These are phyloP conservation scores for Aphis gossypii DNA, from an alignment of 1,140 invertebrate genomes.

Conservation along the genomic window DNA sequence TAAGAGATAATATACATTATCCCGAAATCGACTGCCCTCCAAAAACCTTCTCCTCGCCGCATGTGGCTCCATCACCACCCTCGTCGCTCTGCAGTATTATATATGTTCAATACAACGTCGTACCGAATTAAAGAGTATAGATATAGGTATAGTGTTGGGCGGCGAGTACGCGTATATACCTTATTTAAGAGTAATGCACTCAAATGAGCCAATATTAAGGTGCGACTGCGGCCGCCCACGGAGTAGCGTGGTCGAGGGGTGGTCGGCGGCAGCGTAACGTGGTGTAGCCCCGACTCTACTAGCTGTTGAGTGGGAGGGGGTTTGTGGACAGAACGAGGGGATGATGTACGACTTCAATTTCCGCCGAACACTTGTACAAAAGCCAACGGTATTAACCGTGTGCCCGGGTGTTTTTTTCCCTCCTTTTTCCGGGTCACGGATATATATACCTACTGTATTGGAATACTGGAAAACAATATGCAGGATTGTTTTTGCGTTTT, in stretches of 20 bases:
- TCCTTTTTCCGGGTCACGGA: constrained; percentile 20
- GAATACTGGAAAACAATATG: constrained; percentile 44
- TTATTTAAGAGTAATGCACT: constrained; percentile 39
- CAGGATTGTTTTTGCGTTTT: constrained; percentile 33
- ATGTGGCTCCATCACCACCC: not conserved
- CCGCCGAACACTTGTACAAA: constrained; percentile 55
- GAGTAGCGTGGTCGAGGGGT: rapidly evolving
- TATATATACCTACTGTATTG: constrained; percentile 19
- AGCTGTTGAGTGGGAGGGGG: not conserved
- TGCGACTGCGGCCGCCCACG: not conserved
- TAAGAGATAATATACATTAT: constrained; percentile 5
- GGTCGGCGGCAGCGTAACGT: no score
- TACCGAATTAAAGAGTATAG: constrained; percentile 29
- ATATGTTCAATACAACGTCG: not conserved
- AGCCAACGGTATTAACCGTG: constrained; percentile 43
- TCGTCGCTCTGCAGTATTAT: not conserved
- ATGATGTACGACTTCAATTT: constrained; percentile 57
- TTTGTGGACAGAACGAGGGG: not conserved
- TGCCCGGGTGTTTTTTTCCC: constrained; percentile 15
- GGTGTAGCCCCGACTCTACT: not conserved
- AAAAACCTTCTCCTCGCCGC: not conserved
- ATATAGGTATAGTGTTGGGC: not conserved
- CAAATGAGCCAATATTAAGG: constrained; percentile 50
- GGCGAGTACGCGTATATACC: not conserved
- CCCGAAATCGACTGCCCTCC: not conserved